Evolutionary conservation across 2,888 invertebrate species (phyloP), one percentile per base, ranked within the genome.

Genomic region (Dilophus febrilis): DNA sequence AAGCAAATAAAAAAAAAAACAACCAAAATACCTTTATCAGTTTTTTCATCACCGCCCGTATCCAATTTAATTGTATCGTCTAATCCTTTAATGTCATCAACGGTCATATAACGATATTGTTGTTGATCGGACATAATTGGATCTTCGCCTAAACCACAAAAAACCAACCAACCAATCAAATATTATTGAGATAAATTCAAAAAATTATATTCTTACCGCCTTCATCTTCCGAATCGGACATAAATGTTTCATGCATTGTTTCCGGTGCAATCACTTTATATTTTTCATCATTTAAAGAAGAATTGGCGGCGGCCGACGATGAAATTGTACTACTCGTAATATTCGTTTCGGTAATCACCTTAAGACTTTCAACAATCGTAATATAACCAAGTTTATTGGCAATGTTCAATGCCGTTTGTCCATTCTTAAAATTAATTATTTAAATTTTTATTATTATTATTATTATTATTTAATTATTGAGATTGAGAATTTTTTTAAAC

Each of bases 181-280:
- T 6, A 22, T 22, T 22, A 6, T 22, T 22, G 4, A 6, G n/a
- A 18, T 30, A 17, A 19, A 18, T 30, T n/a, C 6, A 10, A 17
- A 8, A 59, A 58, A n/a, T 56, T 49, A 37, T 53, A 53, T 38
- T 64, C 72, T 56, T 70, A 78, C 90, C 91, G 67, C 90, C 92
- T 73, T 98, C 97, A 66, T 98, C 97, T 60, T 98, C 98, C 1
- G 94, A 95, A 63, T 99, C 98, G 17, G 92, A 91, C 77, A 98
- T 86, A 64, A 95, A 86, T 10, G 91, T 87, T 64, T 98, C 98
- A 61, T 95, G 95, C 88, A 99, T 92, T 48, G 88, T 84, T 65
- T 99, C 98, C 0, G 98, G 98, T 39, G 92, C 88, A 46, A 92
- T 84, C 38, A 98, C 92, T 63, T 87, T 83, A 67, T 95, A 95